Conservation (phyloP, 2,797 vertebrate species). For the Smutsia temminckii region DNA sequence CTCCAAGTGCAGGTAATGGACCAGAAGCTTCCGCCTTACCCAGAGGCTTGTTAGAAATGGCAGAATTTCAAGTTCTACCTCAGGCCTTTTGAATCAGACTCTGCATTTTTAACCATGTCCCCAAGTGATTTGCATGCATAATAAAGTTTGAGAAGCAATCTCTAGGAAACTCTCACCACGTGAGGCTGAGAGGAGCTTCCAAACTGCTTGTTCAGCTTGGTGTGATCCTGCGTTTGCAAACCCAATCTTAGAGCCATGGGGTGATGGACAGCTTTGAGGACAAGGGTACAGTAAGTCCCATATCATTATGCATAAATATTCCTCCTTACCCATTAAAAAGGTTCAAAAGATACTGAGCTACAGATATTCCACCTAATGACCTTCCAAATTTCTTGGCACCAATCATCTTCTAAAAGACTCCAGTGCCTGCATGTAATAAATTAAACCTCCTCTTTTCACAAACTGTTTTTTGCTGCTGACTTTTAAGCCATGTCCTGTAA, state of each 20-base stretch:
- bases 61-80: not conserved
- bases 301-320: constrained; percentile 37
- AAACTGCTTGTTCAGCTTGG: constrained; percentile 56
- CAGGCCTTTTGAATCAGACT: not conserved
- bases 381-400: constrained; percentile 62
- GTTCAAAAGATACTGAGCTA: constrained; percentile 49
- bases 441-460: constrained; percentile 57
- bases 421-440: constrained; percentile 52
- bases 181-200: not conserved
- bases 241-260: not conserved
- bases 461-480: constrained; percentile 42
- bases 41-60: not conserved
- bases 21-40: not conserved
- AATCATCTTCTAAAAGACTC: constrained; percentile 52
- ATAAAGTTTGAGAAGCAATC: not conserved
- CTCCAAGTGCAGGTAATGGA: not conserved
- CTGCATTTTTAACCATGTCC: not conserved
- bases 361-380: constrained; percentile 62
- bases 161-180: not conserved
- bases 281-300: not conserved
- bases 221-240: constrained; percentile 43
- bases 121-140: not conserved
- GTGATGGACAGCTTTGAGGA: constrained; percentile 60
- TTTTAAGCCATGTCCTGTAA: constrained; percentile 31
- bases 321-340: constrained; percentile 64